Evolutionary conservation across 2,888 invertebrate genomes (phyloP).

Genomic region (Pegoplata infirma): DNA sequence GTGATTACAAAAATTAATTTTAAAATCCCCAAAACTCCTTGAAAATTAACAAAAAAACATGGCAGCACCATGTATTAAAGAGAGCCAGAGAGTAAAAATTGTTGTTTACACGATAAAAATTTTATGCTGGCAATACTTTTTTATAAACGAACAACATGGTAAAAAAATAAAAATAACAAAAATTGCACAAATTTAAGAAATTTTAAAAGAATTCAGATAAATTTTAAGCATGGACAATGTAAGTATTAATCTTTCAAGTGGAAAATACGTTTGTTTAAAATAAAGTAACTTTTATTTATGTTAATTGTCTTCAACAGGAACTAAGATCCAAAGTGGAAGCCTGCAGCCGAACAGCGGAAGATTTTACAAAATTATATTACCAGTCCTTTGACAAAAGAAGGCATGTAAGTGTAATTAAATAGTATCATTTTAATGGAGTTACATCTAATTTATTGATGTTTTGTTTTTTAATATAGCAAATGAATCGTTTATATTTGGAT

Average conservation of each 20-base stretch:
- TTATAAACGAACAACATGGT: too few relatives aligned
- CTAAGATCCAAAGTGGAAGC: conserved; percentile 85
- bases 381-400: conserved; percentile 92
- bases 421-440: neutral
- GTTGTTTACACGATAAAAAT: too few relatives aligned
- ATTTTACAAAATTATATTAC: conserved; percentile 93
- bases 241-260: conserved; percentile 35
- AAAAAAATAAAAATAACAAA: too few relatives aligned
- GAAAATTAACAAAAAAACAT: too few relatives aligned
- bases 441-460: neutral
- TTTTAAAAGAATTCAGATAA: neutral
- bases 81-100: too few relatives aligned
- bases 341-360: conserved; percentile 91
- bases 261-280: neutral
- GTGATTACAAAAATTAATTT: too few relatives aligned
- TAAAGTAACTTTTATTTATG: neutral
- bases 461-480: conserved; percentile 79
- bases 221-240: conserved; percentile 56
- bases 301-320: conserved; percentile 76
- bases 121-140: too few relatives aligned
- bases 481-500: conserved; percentile 90
- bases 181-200: conserved; percentile 19
- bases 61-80: too few relatives aligned
- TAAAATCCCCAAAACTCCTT: too few relatives aligned
- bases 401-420: conserved; percentile 84